phyloP scores from a whole-genome alignment of 2,888 invertebrate genomes.

The Pemphredon lugubris region DNA sequence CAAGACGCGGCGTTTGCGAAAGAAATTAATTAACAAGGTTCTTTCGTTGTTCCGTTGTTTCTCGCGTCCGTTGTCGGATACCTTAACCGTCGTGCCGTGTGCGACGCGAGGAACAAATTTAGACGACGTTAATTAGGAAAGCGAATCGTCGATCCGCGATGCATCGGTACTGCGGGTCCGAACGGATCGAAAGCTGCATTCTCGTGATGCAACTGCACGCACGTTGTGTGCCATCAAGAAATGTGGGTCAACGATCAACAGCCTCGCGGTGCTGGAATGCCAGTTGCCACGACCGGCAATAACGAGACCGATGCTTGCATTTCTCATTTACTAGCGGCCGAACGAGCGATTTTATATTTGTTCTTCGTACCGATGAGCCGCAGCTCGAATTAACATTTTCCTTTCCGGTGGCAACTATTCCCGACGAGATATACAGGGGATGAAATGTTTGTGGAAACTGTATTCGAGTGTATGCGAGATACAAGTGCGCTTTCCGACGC shows the following conservation, averaged over 20 bases:
- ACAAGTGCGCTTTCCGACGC: too few species aligned
- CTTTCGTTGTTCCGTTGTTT: too few species aligned
- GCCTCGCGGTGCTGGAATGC: conserved; percentile 24
- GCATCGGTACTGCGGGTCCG: too few species aligned
- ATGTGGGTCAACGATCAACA: conserved; percentile 43
- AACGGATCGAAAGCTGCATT: conserved; percentile 2
- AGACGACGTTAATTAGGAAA: too few species aligned
- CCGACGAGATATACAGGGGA: background rate
- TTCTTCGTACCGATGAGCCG: background rate
- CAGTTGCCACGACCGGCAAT: background rate
- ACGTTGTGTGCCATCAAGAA: conserved; percentile 11
- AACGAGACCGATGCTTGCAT: conserved; percentile 17
- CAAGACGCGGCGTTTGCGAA: too few species aligned
- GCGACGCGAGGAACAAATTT: too few species aligned
- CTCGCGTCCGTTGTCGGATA: too few species aligned
- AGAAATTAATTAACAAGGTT: too few species aligned
- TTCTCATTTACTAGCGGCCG: background rate
- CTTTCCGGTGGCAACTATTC: background rate
- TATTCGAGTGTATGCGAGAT: too few species aligned
- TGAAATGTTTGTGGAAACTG: too few species aligned
- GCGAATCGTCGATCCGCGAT: too few species aligned
- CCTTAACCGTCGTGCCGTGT: too few species aligned
- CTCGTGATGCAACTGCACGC: conserved; percentile 7
- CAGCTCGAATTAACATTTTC: background rate
- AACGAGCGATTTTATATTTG: conserved; percentile 10